These are phyloP conservation scores for Odontamblyopus rebecca DNA, from an alignment of 2,797 vertebrate species.

Conservation along the genomic window DNA sequence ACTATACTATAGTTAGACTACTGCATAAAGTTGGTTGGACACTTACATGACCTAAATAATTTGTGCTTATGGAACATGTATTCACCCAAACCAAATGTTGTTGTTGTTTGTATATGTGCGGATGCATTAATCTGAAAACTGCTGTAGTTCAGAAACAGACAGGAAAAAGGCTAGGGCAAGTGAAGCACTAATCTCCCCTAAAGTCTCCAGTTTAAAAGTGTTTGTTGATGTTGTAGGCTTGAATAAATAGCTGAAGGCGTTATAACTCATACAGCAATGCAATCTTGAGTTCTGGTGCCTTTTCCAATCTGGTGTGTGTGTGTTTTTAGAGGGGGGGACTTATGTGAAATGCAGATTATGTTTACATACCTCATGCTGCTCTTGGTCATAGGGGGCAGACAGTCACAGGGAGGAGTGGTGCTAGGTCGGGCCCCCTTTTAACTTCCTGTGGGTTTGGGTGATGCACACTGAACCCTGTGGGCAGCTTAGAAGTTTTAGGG, in stretches of 20 bases:
- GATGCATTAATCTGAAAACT: constrained; percentile 25
- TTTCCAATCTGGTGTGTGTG: constrained; percentile 41
- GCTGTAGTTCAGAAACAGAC: constrained; percentile 22
- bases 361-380: constrained; percentile 64
- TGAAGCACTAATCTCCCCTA: constrained; percentile 45
- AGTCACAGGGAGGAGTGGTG: constrained; percentile 45
- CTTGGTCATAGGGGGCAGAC: constrained; percentile 65
- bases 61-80: background rate
- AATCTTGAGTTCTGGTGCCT: constrained; percentile 34
- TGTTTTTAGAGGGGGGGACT: constrained; percentile 53
- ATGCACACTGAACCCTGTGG: constrained; percentile 53
- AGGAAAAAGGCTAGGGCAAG: constrained; percentile 22
- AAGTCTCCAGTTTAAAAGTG: constrained; percentile 60
- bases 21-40: background rate
- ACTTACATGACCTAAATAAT: background rate
- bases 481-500: constrained; percentile 60
- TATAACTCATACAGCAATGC: constrained; percentile 60
- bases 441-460: constrained; percentile 46
- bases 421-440: constrained; percentile 62
- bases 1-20: no score
- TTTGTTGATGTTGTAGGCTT: constrained; percentile 66
- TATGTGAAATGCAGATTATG: constrained; percentile 73
- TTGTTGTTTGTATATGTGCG: constrained; percentile 16
- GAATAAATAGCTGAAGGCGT: constrained; percentile 67
- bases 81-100: background rate